Percentiles rank a stretch among this genome's conserved stretches.
Evolutionary conservation across 2,888 invertebrate species (phyloP).

Genomic region (Lasioglossum zephyrum): DNA sequence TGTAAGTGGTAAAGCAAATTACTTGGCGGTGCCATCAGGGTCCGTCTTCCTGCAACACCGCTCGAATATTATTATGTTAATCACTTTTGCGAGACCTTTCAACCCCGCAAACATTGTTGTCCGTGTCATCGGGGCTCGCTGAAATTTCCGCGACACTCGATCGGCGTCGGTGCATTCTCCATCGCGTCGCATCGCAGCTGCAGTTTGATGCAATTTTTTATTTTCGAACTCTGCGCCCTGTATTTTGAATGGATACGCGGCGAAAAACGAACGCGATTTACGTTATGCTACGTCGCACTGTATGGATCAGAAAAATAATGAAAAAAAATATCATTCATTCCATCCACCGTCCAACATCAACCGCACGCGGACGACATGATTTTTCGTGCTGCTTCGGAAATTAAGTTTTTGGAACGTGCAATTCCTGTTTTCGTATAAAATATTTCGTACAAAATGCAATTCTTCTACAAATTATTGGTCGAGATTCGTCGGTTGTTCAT

Average conservation of each 20-base stretch:
- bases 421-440: background rate
- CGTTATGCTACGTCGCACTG: background rate
- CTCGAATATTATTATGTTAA: conserved; percentile 73
- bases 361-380: background rate
- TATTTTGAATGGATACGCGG: background rate
- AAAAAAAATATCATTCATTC: background rate
- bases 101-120: conserved; percentile 54
- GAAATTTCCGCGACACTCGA: conserved; percentile 14
- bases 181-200: background rate
- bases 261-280: background rate
- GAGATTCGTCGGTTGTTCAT: too few relatives aligned
- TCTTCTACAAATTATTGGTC: background rate
- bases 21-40: conserved; percentile 45
- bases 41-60: conserved; percentile 61
- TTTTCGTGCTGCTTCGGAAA: background rate
- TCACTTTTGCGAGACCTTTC: conserved; percentile 55
- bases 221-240: background rate
- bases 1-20: conserved; percentile 76
- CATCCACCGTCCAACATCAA: background rate
- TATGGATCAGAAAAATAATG: background rate
- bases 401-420: background rate
- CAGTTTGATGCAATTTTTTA: background rate
- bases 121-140: conserved; percentile 39
- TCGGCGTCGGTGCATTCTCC: background rate
- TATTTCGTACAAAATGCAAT: background rate